Conservation (phyloP, 2,888 invertebrate genomes). For the Corbicula japonica region DNA sequence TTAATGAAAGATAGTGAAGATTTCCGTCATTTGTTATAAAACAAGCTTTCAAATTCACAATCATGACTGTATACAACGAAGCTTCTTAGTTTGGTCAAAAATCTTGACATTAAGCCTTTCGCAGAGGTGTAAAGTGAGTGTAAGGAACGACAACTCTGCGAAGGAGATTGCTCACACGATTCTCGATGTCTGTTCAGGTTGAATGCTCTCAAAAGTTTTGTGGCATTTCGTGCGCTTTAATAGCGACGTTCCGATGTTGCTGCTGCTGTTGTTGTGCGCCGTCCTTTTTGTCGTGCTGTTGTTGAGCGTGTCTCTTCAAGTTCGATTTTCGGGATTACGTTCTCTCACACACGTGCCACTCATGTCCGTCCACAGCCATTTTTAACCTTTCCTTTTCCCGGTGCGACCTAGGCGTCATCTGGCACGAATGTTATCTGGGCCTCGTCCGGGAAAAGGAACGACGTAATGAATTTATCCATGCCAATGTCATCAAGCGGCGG, state of each 20-base stretch:
- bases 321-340: neutral
- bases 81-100: too few relatives aligned
- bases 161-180: too few relatives aligned
- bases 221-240: neutral
- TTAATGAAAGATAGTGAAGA: too few relatives aligned
- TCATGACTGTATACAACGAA: too few relatives aligned
- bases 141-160: too few relatives aligned
- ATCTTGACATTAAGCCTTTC: too few relatives aligned
- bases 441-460: slow-evolving; percentile 5
- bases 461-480: neutral
- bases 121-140: too few relatives aligned
- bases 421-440: neutral
- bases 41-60: too few relatives aligned
- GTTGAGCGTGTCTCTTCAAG: neutral
- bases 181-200: neutral
- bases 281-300: neutral
- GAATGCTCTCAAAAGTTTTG: neutral
- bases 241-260: too few relatives aligned
- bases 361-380: neutral
- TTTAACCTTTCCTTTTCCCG: neutral
- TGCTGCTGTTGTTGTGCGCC: too few relatives aligned
- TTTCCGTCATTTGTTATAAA: too few relatives aligned
- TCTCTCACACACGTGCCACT: neutral
- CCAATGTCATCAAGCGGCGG: too few relatives aligned
- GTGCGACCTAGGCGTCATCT: neutral